These are phyloP conservation scores for Percopsis omiscomaycus DNA, from an alignment of 2,797 vertebrate species.

Conservation along the genomic window DNA sequence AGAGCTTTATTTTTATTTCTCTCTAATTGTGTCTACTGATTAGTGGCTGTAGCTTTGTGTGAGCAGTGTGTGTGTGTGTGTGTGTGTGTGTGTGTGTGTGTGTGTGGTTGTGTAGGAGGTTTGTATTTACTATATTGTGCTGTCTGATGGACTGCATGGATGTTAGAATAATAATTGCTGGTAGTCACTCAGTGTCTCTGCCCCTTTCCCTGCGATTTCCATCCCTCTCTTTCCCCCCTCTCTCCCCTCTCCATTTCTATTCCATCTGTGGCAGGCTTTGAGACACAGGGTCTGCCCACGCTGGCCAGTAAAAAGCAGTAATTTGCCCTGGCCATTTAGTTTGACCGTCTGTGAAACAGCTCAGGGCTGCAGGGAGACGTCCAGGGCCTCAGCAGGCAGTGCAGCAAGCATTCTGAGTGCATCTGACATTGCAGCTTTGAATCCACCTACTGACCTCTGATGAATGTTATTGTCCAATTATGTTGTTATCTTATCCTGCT, in stretches of 20 bases:
- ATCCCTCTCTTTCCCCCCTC: constrained; percentile 9
- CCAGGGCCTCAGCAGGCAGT: constrained; percentile 4
- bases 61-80: too few relatives aligned
- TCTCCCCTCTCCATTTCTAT: not conserved
- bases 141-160: too few relatives aligned
- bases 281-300: constrained; percentile 69
- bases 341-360: constrained; percentile 53
- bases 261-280: constrained; percentile 56
- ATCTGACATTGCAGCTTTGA: constrained; percentile 26
- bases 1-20: constrained; percentile 32
- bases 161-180: too few relatives aligned
- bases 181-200: not conserved
- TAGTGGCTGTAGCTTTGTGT: too few relatives aligned
- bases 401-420: constrained; percentile 4
- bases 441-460: constrained; percentile 25
- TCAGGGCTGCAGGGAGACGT: constrained; percentile 38
- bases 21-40: not conserved
- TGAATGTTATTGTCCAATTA: not conserved
- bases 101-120: too few relatives aligned
- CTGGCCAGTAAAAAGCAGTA: constrained; percentile 52
- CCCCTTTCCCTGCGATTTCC: not conserved
- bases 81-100: too few relatives aligned
- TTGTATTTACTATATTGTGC: too few relatives aligned
- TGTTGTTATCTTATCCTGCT: too few relatives aligned
- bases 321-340: constrained; percentile 47